These are phyloP conservation scores for Thysanoteuthis rhombus DNA, from an alignment of 2,888 invertebrate species.

Conservation along the genomic window DNA sequence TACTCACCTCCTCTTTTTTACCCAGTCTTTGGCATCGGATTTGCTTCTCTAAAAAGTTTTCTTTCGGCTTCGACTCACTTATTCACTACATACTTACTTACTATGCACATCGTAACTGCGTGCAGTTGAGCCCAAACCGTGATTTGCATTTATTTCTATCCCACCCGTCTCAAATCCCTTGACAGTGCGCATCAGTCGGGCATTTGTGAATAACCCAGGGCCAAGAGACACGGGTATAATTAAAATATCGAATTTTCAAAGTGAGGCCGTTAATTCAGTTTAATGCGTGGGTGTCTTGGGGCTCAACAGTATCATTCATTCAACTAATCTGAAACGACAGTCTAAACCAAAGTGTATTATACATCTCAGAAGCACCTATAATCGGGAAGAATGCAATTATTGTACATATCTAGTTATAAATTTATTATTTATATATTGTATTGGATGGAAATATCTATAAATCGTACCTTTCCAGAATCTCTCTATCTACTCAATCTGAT, in stretches of 20 bases:
- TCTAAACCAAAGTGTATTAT: background rate
- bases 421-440: background rate
- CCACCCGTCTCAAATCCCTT: background rate
- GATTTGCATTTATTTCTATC: background rate
- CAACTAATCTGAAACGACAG: background rate
- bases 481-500: too few species aligned
- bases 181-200: background rate
- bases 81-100: too few species aligned
- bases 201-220: background rate
- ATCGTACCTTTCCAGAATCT: too few species aligned
- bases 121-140: background rate
- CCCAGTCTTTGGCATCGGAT: background rate
- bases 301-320: background rate
- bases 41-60: background rate
- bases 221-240: background rate
- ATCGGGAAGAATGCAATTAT: background rate
- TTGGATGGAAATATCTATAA: too few species aligned
- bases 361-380: background rate
- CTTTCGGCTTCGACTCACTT: background rate
- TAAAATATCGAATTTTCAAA: slow-evolving; percentile 12
- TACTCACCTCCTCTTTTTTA: too few species aligned
- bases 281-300: background rate
- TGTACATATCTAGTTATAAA: background rate
- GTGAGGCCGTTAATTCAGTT: background rate
- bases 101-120: background rate